These are phyloP conservation scores for Acyrthosiphon pisum DNA, from an alignment of 1,140 invertebrate genomes.

Conservation along the genomic window DNA sequence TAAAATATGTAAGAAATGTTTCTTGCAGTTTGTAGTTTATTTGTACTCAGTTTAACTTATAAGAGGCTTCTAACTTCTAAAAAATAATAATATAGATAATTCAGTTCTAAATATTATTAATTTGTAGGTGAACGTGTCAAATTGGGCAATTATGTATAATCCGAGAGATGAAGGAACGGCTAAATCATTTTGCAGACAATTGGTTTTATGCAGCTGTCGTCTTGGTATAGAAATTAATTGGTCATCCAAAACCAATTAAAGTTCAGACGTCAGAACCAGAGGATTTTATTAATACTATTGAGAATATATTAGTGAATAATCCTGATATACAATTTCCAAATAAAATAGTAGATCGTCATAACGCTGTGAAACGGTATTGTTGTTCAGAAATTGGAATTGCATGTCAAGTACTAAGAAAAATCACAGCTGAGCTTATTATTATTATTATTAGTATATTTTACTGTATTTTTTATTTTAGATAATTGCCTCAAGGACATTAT, in stretches of 20 bases:
- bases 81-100: background rate
- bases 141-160: conserved; percentile 76
- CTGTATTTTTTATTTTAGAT: conserved; percentile 64
- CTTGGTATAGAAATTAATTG: conserved; percentile 75
- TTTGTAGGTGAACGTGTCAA: conserved; percentile 66
- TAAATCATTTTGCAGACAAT: conserved; percentile 70
- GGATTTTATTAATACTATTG: background rate
- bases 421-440: too few species aligned
- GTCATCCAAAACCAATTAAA: conserved; percentile 64
- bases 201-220: conserved; percentile 67
- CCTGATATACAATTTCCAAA: conserved; percentile 75
- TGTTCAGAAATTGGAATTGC: conserved; percentile 81
- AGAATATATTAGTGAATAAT: background rate
- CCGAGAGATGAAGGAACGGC: conserved; percentile 69
- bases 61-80: background rate
- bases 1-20: background rate
- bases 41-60: background rate
- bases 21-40: background rate
- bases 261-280: background rate
- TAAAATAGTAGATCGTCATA: conserved; percentile 82
- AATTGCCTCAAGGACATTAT: conserved; percentile 76
- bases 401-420: conserved; percentile 71
- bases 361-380: conserved; percentile 86
- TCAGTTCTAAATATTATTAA: background rate
- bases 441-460: background rate